Conservation (phyloP, 2,113 vertebrate genomes). For the Lophochroa leadbeateri region DNA sequence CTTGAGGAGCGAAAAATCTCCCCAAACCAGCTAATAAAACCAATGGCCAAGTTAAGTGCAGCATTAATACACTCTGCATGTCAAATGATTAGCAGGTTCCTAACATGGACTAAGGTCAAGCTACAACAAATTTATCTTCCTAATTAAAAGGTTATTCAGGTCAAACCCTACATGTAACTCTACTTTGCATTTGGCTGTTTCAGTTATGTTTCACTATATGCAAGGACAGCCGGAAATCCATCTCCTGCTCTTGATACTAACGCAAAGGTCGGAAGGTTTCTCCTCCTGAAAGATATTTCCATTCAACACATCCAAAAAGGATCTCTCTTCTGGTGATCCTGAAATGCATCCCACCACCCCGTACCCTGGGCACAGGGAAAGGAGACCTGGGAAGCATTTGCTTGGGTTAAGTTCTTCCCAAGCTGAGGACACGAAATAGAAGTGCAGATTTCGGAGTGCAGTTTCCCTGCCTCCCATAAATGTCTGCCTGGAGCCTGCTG, state of each 20-base stretch:
- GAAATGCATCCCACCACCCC: background rate
- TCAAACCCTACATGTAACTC: conserved; percentile 42
- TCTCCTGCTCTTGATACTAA: conserved; percentile 15
- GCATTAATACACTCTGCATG: too few species aligned
- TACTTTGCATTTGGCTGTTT: conserved; percentile 37
- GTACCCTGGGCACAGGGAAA: background rate
- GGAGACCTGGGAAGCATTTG: background rate
- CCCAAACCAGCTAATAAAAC: too few species aligned
- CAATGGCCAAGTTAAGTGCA: too few species aligned
- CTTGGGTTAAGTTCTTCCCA: background rate
- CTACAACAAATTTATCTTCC: conserved; percentile 47
- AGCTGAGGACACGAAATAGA: background rate
- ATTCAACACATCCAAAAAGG: background rate
- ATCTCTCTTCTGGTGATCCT: background rate
- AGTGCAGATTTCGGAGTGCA: background rate
- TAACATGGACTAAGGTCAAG: conserved; percentile 47
- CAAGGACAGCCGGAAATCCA: conserved; percentile 6
- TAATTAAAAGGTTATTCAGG: conserved; percentile 50
- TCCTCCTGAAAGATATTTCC: background rate
- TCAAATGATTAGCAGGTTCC: conserved; percentile 47
- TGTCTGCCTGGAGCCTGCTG: background rate
- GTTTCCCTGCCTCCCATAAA: background rate
- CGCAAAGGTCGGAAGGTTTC: background rate
- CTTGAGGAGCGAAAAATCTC: too few species aligned
- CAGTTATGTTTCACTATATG: conserved; percentile 50